Evolutionary conservation across 2,888 invertebrate genomes (phyloP).

Genomic region (Pseudococcus jackbeardsleyi): DNA sequence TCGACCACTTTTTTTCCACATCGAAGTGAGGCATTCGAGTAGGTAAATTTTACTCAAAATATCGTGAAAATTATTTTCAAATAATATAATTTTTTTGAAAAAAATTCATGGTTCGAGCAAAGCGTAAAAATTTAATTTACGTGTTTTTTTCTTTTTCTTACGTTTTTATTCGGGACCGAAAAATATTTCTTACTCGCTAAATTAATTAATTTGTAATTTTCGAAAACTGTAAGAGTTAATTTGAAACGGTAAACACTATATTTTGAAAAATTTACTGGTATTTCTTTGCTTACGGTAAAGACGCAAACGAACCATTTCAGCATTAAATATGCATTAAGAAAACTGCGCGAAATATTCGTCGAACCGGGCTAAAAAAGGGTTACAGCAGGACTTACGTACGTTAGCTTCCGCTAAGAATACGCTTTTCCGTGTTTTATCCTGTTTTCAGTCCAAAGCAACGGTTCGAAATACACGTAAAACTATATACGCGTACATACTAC

Average conservation of each 20-base stretch:
- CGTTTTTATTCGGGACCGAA: neutral
- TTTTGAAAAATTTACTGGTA: slow-evolving; percentile 40
- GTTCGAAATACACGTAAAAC: neutral
- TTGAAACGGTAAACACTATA: slow-evolving; percentile 40
- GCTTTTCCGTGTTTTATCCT: slow-evolving; percentile 36
- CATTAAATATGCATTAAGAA: slow-evolving; percentile 62
- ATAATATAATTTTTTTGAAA: neutral
- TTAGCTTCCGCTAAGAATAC: slow-evolving; percentile 48
- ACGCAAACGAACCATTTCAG: slow-evolving; percentile 61
- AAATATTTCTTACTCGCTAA: slow-evolving; percentile 6
- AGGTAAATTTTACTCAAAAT: neutral
- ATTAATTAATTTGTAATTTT: slow-evolving; percentile 46
- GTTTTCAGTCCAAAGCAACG: slow-evolving; percentile 36
- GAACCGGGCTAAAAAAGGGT: slow-evolving; percentile 58
- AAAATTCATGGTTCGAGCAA: neutral
- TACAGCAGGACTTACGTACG: slow-evolving; percentile 33
- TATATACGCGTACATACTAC: neutral
- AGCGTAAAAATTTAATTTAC: neutral
- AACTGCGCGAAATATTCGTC: slow-evolving; percentile 56
- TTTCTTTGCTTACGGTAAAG: slow-evolving; percentile 54
- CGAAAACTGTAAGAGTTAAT: slow-evolving; percentile 46
- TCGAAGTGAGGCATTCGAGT: neutral
- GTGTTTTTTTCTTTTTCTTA: neutral
- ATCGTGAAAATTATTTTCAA: neutral
- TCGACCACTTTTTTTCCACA: neutral